phyloP scores from a whole-genome alignment of 2,797 vertebrate genomes.

The Orestias chungarensis region DNA sequence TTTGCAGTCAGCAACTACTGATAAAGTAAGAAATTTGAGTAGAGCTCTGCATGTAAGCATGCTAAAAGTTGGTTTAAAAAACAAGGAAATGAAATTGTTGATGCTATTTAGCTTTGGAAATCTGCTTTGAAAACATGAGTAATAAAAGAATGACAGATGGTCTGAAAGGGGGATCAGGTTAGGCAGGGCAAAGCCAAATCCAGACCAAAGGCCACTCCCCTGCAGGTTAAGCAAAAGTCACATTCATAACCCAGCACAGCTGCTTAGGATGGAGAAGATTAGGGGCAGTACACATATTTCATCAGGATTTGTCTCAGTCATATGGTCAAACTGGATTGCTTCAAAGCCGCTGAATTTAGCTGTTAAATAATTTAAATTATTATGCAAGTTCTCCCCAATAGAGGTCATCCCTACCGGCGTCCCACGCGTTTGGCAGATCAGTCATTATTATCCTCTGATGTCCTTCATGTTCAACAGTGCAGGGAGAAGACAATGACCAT shows the following conservation, averaged over 20 bases:
- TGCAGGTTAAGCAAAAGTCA: slow-evolving; percentile 71
- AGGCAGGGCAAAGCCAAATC: slow-evolving; percentile 60
- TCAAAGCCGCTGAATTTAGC: slow-evolving; percentile 65
- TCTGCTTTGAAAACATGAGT: slow-evolving; percentile 43
- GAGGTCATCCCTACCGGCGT: slow-evolving; percentile 48
- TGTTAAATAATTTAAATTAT: slow-evolving; percentile 69
- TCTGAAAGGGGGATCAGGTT: slow-evolving; percentile 52
- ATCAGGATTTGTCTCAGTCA: slow-evolving; percentile 73
- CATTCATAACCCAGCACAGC: slow-evolving; percentile 73
- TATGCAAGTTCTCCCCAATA: slow-evolving; percentile 54
- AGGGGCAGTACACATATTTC: slow-evolving; percentile 71
- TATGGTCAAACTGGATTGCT: slow-evolving; percentile 60
- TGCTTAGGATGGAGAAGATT: slow-evolving; percentile 76
- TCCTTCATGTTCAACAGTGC: slow-evolving; percentile 55
- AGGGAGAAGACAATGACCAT: slow-evolving; percentile 36
- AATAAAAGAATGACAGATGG: slow-evolving; percentile 67
- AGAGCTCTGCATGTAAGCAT: slow-evolving; percentile 6
- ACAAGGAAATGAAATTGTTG: slow-evolving; percentile 18
- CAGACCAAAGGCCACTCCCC: slow-evolving; percentile 69
- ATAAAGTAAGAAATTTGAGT: not conserved
- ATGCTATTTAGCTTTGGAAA: slow-evolving; percentile 34
- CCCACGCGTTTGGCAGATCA: slow-evolving; percentile 40
- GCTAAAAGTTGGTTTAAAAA: not conserved
- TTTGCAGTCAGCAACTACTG: slow-evolving; percentile 1
- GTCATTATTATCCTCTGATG: slow-evolving; percentile 51